Conservation (phyloP, 1,140 invertebrate genomes). For the Drosophila kanapiae region DNA sequence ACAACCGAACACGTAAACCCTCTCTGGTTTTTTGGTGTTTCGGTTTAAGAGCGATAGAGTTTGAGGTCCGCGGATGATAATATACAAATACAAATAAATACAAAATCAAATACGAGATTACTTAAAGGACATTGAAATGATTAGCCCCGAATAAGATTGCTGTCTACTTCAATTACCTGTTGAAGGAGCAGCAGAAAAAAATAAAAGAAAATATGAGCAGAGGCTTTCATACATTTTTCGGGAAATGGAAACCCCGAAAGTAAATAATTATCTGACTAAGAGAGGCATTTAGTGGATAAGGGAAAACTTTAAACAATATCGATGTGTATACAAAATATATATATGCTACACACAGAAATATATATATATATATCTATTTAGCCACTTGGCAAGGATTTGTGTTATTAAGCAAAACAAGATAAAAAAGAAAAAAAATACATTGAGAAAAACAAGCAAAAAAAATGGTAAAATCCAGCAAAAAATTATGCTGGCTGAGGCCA, state of each 20-base stretch:
- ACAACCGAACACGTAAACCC: slow-evolving; percentile 4
- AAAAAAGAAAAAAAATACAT: slow-evolving; percentile 18
- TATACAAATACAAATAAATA: slow-evolving; percentile 83
- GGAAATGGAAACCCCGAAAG: slow-evolving; percentile 61
- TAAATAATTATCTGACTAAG: slow-evolving; percentile 35
- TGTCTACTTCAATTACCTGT: slow-evolving; percentile 52
- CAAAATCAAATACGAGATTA: slow-evolving; percentile 28
- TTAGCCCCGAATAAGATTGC: not conserved
- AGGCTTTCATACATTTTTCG: slow-evolving; percentile 82
- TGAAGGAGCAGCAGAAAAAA: slow-evolving; percentile 16
- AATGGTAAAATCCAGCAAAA: slow-evolving; percentile 77
- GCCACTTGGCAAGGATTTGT: slow-evolving; percentile 72
- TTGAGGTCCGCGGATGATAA: slow-evolving; percentile 45
- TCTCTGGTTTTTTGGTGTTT: slow-evolving; percentile 11
- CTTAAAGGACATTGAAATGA: no score
- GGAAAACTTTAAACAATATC: slow-evolving; percentile 63
- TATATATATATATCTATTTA: slow-evolving; percentile 52
- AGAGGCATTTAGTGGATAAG: slow-evolving; percentile 49
- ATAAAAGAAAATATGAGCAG: slow-evolving; percentile 60
- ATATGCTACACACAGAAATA: slow-evolving; percentile 45
- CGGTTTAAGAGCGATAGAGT: slow-evolving; percentile 34
- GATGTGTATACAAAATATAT: slow-evolving; percentile 60
- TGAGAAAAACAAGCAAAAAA: slow-evolving; percentile 57
- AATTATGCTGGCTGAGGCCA: slow-evolving; percentile 81
- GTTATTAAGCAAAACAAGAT: slow-evolving; percentile 60